phyloP scores from a whole-genome alignment of 2,797 vertebrate species.

The Chrosomus eos region DNA sequence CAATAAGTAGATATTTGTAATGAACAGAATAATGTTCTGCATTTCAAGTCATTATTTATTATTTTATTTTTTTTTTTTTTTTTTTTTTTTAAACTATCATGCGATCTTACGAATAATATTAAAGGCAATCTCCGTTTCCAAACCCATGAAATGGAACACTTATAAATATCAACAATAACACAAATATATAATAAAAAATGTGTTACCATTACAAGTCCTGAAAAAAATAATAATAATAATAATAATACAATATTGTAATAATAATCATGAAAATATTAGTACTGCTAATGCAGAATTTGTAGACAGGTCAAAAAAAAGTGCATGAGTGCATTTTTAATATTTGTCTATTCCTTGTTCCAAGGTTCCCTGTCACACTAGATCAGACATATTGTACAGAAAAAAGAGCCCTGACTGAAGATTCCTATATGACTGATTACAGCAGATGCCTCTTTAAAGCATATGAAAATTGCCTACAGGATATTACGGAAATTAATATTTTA shows the following conservation, averaged over 20 bases:
- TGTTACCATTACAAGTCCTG: neutral
- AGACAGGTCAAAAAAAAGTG: neutral
- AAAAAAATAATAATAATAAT: too few relatives aligned
- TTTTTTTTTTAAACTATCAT: neutral
- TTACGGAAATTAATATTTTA: slow-evolving; percentile 37
- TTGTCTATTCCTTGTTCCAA: neutral
- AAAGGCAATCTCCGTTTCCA: neutral
- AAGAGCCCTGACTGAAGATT: neutral
- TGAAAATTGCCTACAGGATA: slow-evolving; percentile 11
- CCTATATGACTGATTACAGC: neutral
- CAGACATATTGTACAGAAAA: neutral
- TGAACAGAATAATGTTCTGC: neutral
- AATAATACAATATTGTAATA: too few relatives aligned
- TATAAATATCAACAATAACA: neutral
- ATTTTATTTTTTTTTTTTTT: neutral
- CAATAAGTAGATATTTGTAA: slow-evolving; percentile 7
- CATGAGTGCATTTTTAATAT: neutral
- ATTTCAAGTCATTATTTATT: neutral
- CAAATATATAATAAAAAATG: neutral
- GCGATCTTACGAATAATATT: neutral
- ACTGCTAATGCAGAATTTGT: neutral
- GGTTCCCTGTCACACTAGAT: neutral
- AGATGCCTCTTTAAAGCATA: slow-evolving; percentile 2
- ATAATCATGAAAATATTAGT: too few relatives aligned
- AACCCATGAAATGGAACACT: neutral